phyloP scores from a whole-genome alignment of 2,113 vertebrate genomes.

The Syngnathus floridae region DNA sequence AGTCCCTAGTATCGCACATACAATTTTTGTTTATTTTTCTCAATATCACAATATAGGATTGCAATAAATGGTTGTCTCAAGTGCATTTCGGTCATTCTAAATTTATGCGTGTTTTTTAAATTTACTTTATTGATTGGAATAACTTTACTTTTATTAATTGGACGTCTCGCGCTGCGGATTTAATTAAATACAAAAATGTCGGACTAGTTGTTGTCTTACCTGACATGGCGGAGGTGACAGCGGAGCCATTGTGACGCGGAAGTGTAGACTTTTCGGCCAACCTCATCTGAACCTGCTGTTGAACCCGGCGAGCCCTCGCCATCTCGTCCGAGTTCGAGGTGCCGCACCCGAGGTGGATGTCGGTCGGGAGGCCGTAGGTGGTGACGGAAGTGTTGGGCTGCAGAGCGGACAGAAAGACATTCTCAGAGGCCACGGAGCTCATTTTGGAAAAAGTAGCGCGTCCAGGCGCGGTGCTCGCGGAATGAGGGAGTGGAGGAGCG shows the following conservation, averaged over 20 bases:
- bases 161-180: no score
- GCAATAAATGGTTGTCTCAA: neutral
- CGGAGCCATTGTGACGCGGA: conserved; percentile 58
- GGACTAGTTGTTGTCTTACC: conserved; percentile 48
- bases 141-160: neutral
- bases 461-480: neutral
- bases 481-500: neutral
- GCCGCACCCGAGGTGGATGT: conserved; percentile 45
- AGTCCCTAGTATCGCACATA: neutral
- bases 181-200: neutral
- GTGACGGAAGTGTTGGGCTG: conserved; percentile 67
- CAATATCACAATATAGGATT: neutral
- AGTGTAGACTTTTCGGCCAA: conserved; percentile 65
- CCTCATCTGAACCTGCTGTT: conserved; percentile 69
- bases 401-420: conserved; percentile 59
- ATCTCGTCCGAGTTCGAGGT: conserved; percentile 33
- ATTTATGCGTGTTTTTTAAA: neutral
- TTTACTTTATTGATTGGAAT: neutral
- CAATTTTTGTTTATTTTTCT: neutral
- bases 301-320: conserved; percentile 52
- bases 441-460: conserved; percentile 28
- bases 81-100: neutral
- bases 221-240: conserved; percentile 54
- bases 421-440: conserved; percentile 48
- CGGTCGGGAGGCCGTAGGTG: conserved; percentile 67